Percentiles rank a stretch among this genome's conserved stretches.
phyloP scores from a whole-genome alignment of 2,888 invertebrate species.

The Sesia bembeciformis region DNA sequence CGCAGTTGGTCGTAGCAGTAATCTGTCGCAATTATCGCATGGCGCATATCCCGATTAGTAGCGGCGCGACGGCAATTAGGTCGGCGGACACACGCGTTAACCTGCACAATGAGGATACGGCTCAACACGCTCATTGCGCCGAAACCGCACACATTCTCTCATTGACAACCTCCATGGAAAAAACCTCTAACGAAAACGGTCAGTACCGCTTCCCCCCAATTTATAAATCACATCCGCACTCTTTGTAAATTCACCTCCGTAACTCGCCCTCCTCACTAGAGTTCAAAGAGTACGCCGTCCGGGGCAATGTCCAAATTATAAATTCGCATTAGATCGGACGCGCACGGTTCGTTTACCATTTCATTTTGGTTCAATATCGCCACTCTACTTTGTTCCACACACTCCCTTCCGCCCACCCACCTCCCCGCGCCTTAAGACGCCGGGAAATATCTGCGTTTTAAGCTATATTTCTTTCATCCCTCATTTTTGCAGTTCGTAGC shows the following conservation, averaged over 20 bases:
- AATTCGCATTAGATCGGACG: conserved; percentile 75
- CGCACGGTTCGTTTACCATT: conserved; percentile 74
- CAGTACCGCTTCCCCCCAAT: conserved; percentile 42
- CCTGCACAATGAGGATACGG: conserved; percentile 70
- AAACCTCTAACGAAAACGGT: conserved; percentile 39
- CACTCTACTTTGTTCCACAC: conserved; percentile 74
- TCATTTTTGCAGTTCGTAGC: conserved; percentile 77
- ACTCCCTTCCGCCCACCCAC: conserved; percentile 43
- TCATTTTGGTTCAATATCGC: conserved; percentile 74
- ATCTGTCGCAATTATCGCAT: conserved; percentile 69
- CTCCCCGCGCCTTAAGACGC: conserved; percentile 67
- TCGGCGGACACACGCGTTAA: conserved; percentile 70
- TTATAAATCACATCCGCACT: conserved; percentile 65
- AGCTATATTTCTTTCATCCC: conserved; percentile 77
- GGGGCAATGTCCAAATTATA: conserved; percentile 74
- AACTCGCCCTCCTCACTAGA: conserved; percentile 40
- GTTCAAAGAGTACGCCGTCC: conserved; percentile 66
- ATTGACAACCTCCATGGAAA: conserved; percentile 48
- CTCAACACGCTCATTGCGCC: conserved; percentile 59
- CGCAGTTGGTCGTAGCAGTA: conserved; percentile 19
- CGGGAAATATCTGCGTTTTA: conserved; percentile 76
- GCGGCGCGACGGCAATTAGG: conserved; percentile 69
- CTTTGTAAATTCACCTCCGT: conserved; percentile 60
- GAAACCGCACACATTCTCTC: conserved; percentile 31
- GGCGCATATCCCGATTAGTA: conserved; percentile 71